A percentile compares a stretch with the other conserved stretches of the same genome.
phyloP scores from a whole-genome alignment of 2,888 invertebrate genomes.

The Cataglyphis rosenhaueri region DNA sequence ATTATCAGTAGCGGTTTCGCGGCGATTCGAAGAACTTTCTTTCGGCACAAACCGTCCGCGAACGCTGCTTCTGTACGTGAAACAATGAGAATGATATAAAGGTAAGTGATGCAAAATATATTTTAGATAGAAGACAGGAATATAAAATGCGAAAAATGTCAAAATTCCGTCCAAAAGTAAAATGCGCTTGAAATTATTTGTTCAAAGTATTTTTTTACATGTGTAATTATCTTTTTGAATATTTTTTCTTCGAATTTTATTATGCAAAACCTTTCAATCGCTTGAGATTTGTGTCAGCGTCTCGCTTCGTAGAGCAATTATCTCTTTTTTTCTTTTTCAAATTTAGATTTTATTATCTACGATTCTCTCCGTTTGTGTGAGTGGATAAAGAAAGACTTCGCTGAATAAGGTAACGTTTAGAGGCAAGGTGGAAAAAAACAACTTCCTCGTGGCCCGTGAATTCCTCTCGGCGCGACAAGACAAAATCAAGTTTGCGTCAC shows the following conservation, averaged over 20 bases:
- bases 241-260: background rate
- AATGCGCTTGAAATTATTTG: background rate
- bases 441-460: slow-evolving; percentile 44
- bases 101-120: background rate
- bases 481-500: slow-evolving; percentile 77
- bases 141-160: background rate
- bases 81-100: slow-evolving; percentile 3
- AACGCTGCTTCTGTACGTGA: background rate
- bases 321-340: background rate
- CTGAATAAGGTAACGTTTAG: slow-evolving; percentile 26
- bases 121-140: background rate
- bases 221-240: background rate
- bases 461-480: slow-evolving; percentile 45
- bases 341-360: slow-evolving; percentile 4
- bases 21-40: slow-evolving; percentile 36
- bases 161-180: background rate
- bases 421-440: slow-evolving; percentile 41
- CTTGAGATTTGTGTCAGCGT: background rate
- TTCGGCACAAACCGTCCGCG: slow-evolving; percentile 16
- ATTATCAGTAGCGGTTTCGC: slow-evolving; percentile 40
- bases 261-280: background rate
- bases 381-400: background rate
- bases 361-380: background rate
- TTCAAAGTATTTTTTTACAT: background rate
- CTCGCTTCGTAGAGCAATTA: background rate